These are phyloP conservation scores for Gephyroberyx darwinii DNA, from an alignment of 2,797 vertebrate genomes.

Conservation along the genomic window DNA sequence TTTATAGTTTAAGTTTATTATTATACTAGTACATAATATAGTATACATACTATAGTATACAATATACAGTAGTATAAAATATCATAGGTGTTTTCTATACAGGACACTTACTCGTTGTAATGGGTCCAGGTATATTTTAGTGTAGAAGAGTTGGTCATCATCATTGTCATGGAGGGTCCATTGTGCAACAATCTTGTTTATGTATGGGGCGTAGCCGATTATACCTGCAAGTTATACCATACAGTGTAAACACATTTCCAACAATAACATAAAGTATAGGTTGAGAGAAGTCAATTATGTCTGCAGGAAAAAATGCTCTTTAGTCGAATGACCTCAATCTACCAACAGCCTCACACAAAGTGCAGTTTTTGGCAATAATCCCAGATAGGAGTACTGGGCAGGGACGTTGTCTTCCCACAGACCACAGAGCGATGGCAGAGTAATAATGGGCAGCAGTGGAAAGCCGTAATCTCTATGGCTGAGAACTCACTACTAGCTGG, in stretches of 20 bases:
- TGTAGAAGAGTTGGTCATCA: constrained; percentile 99
- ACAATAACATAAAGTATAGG: constrained; percentile 50
- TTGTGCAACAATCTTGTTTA: constrained; percentile 88
- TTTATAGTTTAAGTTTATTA: no score
- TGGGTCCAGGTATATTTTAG: constrained; percentile 94
- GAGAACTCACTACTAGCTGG: constrained; percentile 8
- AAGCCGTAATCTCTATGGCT: constrained; percentile 40
- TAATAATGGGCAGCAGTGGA: constrained; percentile 23
- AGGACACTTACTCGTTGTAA: constrained; percentile 86
- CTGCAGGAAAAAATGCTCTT: constrained; percentile 23
- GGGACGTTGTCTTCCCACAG: constrained; percentile 47
- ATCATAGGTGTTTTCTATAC: background rate
- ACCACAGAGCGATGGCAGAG: constrained; percentile 35
- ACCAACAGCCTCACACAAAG: constrained; percentile 41
- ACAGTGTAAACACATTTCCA: constrained; percentile 48
- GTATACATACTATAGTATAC: no score
- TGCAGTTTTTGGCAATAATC: constrained; percentile 62
- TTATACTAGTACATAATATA: constrained; percentile 6
- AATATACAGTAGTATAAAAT: no score
- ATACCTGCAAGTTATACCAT: constrained; percentile 85
- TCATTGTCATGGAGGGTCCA: constrained; percentile 98
- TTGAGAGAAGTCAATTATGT: constrained; percentile 59
- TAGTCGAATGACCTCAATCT: constrained; percentile 28
- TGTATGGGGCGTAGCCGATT: constrained; percentile 89
- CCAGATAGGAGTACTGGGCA: constrained; percentile 48